These are phyloP conservation scores for Drosophila putrida DNA, from an alignment of 2,888 invertebrate genomes.

Conservation along the genomic window DNA sequence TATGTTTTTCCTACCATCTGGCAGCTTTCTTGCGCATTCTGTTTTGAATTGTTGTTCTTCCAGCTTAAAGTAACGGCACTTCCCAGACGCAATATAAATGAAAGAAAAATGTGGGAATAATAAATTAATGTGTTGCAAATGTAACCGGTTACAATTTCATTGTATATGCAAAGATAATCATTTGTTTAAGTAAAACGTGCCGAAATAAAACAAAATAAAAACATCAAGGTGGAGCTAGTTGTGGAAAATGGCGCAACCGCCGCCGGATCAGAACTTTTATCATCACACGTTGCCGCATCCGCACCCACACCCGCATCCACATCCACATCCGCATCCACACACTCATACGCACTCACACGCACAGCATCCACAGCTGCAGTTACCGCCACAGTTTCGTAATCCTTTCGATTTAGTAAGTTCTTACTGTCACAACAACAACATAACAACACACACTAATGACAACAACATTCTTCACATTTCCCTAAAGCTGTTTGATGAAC, in stretches of 20 bases:
- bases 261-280: conserved; percentile 77
- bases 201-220: conserved; percentile 26
- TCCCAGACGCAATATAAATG: conserved; percentile 54
- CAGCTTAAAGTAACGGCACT: conserved; percentile 54
- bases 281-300: conserved; percentile 68
- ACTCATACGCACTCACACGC: conserved; percentile 50
- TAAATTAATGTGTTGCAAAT: conserved; percentile 57
- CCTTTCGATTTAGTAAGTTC: conserved; percentile 77
- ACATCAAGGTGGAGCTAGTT: conserved; percentile 40
- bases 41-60: conserved; percentile 58
- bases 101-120: conserved; percentile 67
- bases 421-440: background rate
- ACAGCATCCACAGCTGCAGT: conserved; percentile 73
- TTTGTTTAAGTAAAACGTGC: conserved; percentile 33
- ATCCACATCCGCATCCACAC: conserved; percentile 49
- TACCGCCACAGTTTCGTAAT: conserved; percentile 78
- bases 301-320: conserved; percentile 53
- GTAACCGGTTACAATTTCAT: conserved; percentile 66
- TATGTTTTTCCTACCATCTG: background rate
- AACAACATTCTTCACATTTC: conserved; percentile 10
- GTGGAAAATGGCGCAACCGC: conserved; percentile 80
- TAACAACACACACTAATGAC: conserved; percentile 1
- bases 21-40: conserved; percentile 37
- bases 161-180: conserved; percentile 27
- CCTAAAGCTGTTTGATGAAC: conserved; percentile 73